These are phyloP conservation scores for Lissonota sp. DNA, from an alignment of 2,888 invertebrate species.

Conservation along the genomic window DNA sequence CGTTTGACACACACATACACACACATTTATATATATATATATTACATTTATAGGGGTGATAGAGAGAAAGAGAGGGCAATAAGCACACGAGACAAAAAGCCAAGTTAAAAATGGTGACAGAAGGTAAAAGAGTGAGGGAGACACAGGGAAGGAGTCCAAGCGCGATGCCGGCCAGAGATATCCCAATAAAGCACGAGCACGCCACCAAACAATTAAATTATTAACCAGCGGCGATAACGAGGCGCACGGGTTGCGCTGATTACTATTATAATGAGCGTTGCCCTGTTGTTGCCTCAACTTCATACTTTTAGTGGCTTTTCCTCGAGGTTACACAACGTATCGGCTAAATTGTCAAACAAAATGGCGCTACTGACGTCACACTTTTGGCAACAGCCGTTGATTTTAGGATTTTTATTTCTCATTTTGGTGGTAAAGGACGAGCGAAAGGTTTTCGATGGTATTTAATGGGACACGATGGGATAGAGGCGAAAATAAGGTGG, in stretches of 20 bases:
- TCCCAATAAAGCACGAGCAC: constrained; percentile 80
- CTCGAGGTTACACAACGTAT: too few species aligned
- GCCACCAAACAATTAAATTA: constrained; percentile 83
- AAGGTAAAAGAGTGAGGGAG: constrained; percentile 21
- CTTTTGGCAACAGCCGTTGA: too few species aligned
- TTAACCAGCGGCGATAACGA: constrained; percentile 82
- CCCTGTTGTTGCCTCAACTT: constrained; percentile 52
- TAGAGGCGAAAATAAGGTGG: too few species aligned
- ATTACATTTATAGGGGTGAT: not conserved
- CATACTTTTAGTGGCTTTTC: not conserved
- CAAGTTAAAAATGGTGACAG: not conserved
- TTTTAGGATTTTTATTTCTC: too few species aligned
- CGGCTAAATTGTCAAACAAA: too few species aligned
- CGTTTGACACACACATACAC: constrained; percentile 32
- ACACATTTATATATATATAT: not conserved
- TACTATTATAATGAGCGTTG: constrained; percentile 78
- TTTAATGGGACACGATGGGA: too few species aligned
- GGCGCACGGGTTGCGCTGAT: constrained; percentile 76
- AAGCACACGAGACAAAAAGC: constrained; percentile 49
- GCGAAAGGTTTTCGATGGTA: too few species aligned
- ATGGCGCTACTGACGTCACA: too few species aligned
- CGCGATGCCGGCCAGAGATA: constrained; percentile 79
- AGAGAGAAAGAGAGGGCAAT: constrained; percentile 8
- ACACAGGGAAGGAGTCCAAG: constrained; percentile 22
- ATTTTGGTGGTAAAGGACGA: too few species aligned